Base-by-base conservation (phyloP, 2,888 invertebrate species). In the Chymomyza amoena region DNA sequence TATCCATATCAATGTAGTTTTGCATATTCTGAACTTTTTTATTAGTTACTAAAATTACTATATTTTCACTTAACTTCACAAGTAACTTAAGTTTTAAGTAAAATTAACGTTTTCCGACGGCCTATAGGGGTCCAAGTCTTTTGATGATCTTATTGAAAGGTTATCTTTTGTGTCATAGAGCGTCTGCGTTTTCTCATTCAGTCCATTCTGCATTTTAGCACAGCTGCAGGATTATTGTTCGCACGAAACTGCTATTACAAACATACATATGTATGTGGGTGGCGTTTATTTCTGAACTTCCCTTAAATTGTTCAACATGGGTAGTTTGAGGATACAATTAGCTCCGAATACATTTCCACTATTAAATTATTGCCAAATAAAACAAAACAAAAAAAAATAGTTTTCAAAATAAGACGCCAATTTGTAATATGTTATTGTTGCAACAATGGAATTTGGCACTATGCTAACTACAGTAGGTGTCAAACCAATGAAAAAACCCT, bases 401-500 rank as follows among this genome's bases (percentile, higher is more conserved):
- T 50, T 52, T 51, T 56, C 61, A 20, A 57, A 39, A n/a, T 25
- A 56, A 20, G 32, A 13, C 5, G 54, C 5, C 15, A 67, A 25
- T 36, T 59, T n/a, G 9, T 57, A 71, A 20, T 76, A 71, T 13
- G 69, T 66, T 9, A 77, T 15, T 15, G 77, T 71, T 0, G 77
- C 77, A 10, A 84, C 39, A 4, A 81, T 28, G 0, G 79, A 77
- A 28, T 78, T 75, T 4, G 77, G 75, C 7, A 83, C 32, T 9
- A 81, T 61, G 0, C 73, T 76, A 1, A 75, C 1, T 6, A 78
- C 57, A 1, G 75, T 64, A 0, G 77, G 69, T 15, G 63, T 25
- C 16, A 75, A 39, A 5, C 81, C 84, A 10, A 73, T 71, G n/a
- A 73, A 77, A 16, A 84, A 84, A 4, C 84, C 84, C 5, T 9